phyloP scores from a whole-genome alignment of 2,113 vertebrate species.

The Amia ocellicauda region DNA sequence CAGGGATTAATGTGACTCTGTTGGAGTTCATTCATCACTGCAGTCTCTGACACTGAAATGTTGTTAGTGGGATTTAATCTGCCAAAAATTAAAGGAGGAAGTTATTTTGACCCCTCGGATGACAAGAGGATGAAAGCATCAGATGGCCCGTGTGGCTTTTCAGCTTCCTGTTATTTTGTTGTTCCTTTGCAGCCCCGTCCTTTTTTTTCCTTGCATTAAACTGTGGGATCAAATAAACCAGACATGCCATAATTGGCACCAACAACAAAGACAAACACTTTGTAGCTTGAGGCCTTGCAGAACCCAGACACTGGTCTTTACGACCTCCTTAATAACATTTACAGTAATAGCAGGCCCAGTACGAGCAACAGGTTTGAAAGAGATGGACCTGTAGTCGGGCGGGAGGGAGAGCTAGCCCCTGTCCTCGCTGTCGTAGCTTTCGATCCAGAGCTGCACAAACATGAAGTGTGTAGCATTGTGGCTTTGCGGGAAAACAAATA shows the following conservation, averaged over 20 bases:
- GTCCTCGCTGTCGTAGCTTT: no score
- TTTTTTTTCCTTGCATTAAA: conserved; percentile 58
- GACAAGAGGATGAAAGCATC: conserved; percentile 54
- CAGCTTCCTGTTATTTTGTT: conserved; percentile 57
- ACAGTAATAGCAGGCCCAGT: conserved; percentile 33
- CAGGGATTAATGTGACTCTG: conserved; percentile 50
- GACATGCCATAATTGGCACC: conserved; percentile 57
- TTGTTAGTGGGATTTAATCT: conserved; percentile 56
- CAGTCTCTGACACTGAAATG: conserved; percentile 28
- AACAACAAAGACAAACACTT: conserved; percentile 57
- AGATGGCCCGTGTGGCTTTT: conserved; percentile 58
- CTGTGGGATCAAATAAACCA: conserved; percentile 57
- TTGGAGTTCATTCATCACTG: conserved; percentile 49
- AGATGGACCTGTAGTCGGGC: neutral
- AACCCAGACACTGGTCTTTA: conserved; percentile 54
- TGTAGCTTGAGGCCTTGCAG: conserved; percentile 54
- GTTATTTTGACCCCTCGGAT: conserved; percentile 55
- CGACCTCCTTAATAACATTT: conserved; percentile 56
- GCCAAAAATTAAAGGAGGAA: conserved; percentile 54
- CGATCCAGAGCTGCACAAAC: no score
- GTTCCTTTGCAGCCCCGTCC: conserved; percentile 52
- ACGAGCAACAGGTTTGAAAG: neutral
- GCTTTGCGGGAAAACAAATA: no score
- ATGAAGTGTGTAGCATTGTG: no score
- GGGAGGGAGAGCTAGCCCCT: no score